Base-by-base conservation (phyloP, 1,140 invertebrate species). In the Drosophila orena region DNA sequence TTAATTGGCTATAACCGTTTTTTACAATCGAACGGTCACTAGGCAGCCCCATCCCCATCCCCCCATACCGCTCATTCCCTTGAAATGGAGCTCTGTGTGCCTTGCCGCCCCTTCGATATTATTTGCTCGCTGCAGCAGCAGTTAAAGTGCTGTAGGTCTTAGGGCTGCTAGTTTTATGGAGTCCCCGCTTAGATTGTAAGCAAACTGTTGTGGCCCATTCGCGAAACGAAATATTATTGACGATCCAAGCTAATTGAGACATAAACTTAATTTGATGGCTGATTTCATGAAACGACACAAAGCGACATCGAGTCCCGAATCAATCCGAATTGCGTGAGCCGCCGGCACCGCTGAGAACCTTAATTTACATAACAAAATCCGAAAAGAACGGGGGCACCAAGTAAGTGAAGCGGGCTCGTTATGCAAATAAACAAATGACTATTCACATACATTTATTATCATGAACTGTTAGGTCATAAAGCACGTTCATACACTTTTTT, bases 1-100 rank as follows among this genome's bases (percentile, higher is more conserved):
- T 91, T 91, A 91, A 91, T 91, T 91, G 79, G 65, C 77, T 71
- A 88, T 91, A 88, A 91, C 68, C 54, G 70, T 79, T 90, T 83
- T 90, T 90, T 90, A 90, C 79, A 79, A 62, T 78, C 65, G 64
- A 57, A 61, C 61, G 64, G 69, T 44, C 66, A 69, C 54, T 72
- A 62, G 59, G 27, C 14, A 30, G 5, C 20, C 22, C 22, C 20
- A 14, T 8, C 12, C 0, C 22, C 20, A 14, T 8, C 12, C 0
- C 20, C 22, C 22, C 20, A 14, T 8, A 6, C 0, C 10, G 6
- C 47, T 24, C 22, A n/a, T 24, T n/a, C 22, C 46, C 46, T 1
- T n/a, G 6, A 10, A 58, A 59, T 12, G 30, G 15, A 61, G 58
- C 58, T 40, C 22, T 57, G 35, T 59, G 46, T 44, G 30, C 27